Percentiles rank a stretch among this genome's conserved stretches.
Evolutionary conservation across 2,797 vertebrate genomes (phyloP).

Genomic region (Xerus rutilus): DNA sequence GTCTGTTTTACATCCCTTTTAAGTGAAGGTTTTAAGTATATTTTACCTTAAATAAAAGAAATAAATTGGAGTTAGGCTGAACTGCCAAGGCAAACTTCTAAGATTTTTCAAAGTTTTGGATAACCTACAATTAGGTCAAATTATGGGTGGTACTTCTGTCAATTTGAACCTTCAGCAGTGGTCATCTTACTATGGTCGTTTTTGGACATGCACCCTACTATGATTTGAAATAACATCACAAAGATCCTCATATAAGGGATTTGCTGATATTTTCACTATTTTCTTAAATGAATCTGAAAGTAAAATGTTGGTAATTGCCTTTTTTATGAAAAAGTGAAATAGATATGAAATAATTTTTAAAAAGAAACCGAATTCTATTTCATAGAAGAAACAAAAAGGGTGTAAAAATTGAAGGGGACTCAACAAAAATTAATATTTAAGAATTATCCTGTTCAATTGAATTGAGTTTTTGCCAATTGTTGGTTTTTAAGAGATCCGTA

Average conservation of each 20-base stretch:
- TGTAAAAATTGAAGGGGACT: not conserved
- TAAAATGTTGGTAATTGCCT: not conserved
- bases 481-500: not conserved
- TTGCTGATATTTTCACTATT: not conserved
- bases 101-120: constrained; percentile 45
- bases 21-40: constrained; percentile 66
- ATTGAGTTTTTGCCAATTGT: not conserved
- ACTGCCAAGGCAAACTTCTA: constrained; percentile 24
- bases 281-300: constrained; percentile 24
- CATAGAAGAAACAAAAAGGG: not conserved
- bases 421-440: not conserved
- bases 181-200: constrained; percentile 23
- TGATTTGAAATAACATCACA: constrained; percentile 22
- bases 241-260: not conserved
- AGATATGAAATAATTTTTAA: not conserved
- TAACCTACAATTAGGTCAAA: constrained; percentile 59
- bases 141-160: not conserved
- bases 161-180: not conserved
- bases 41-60: constrained; percentile 62
- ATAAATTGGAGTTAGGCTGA: constrained; percentile 33
- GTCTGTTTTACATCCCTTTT: constrained; percentile 73
- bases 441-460: not conserved
- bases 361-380: not conserved
- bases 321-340: not conserved
- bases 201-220: not conserved